Percentiles rank a stretch among this genome's conserved stretches.
These are phyloP conservation scores for Peromyscus attwateri DNA, from an alignment of 2,797 vertebrate genomes.

Conservation along the genomic window DNA sequence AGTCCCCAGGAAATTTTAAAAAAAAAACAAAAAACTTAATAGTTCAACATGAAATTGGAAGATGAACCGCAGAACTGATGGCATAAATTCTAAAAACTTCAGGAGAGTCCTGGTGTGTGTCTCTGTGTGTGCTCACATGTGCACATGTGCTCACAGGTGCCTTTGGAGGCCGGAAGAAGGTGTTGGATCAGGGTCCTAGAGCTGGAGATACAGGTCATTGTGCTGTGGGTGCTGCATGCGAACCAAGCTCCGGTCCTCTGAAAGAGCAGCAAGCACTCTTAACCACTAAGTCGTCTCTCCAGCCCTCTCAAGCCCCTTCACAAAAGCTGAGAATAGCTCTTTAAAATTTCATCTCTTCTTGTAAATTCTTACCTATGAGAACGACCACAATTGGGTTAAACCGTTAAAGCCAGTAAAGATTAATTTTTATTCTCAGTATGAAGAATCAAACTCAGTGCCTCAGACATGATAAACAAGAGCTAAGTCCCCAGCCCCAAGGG, in stretches of 20 bases:
- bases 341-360: neutral
- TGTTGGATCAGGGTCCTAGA: neutral
- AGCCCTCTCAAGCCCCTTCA: neutral
- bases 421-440: neutral
- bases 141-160: neutral
- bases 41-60: neutral
- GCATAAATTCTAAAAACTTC: constrained; percentile 47
- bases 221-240: neutral
- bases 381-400: neutral
- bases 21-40: neutral
- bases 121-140: neutral
- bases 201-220: neutral
- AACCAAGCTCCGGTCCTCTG: neutral
- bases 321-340: neutral
- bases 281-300: neutral
- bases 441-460: neutral
- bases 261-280: neutral
- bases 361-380: neutral
- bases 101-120: neutral
- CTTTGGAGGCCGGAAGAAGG: neutral
- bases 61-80: neutral
- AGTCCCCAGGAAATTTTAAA: neutral
- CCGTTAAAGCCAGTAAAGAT: neutral
- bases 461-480: neutral
- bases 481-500: neutral